phyloP scores from a whole-genome alignment of 2,113 vertebrate species.

The Marmota flaviventris region DNA sequence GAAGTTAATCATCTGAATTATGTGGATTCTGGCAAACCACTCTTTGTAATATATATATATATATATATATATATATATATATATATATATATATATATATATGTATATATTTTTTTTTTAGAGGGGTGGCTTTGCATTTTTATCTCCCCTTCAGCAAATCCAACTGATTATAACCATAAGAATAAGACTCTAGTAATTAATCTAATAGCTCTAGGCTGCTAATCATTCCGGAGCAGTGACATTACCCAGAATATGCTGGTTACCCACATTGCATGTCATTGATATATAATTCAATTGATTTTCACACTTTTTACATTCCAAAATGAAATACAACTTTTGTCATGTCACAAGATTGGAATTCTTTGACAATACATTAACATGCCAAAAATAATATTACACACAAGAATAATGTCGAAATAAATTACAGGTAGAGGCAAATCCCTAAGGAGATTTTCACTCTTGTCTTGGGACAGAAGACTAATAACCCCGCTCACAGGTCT shows the following conservation, averaged over 20 bases:
- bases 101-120: neutral
- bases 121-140: constrained; percentile 63
- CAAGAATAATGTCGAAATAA: constrained; percentile 81
- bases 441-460: constrained; percentile 74
- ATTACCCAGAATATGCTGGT: constrained; percentile 70
- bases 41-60: neutral
- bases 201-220: constrained; percentile 55
- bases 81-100: neutral
- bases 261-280: constrained; percentile 70
- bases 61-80: too few relatives aligned
- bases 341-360: constrained; percentile 80
- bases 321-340: constrained; percentile 81
- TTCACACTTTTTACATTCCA: constrained; percentile 70
- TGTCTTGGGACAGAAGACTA: constrained; percentile 75
- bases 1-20: constrained; percentile 83
- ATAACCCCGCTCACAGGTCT: constrained; percentile 38
- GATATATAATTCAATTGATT: constrained; percentile 81
- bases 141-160: constrained; percentile 72
- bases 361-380: constrained; percentile 81
- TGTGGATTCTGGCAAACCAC: constrained; percentile 75
- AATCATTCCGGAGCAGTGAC: constrained; percentile 73
- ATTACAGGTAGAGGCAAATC: constrained; percentile 77
- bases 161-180: constrained; percentile 66
- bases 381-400: constrained; percentile 79
- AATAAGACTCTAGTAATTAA: constrained; percentile 75